Evolutionary conservation across 2,113 vertebrate genomes (phyloP).

Genomic region (Erinaceus europaeus): DNA sequence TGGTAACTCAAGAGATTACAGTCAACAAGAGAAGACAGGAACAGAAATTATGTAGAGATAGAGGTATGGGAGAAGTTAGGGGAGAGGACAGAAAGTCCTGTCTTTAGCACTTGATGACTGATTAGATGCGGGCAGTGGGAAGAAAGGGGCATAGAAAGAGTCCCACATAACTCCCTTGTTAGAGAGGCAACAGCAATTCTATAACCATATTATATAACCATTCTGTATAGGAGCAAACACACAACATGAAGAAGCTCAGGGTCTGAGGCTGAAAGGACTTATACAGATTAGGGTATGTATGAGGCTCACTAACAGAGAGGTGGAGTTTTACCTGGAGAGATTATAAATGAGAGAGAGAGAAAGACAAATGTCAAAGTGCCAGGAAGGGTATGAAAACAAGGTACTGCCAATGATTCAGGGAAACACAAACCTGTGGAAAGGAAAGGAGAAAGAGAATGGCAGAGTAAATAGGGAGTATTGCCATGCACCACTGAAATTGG

Average conservation of each 20-base stretch:
- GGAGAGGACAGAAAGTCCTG: too few relatives aligned
- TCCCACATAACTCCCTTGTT: too few relatives aligned
- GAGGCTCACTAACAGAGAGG: neutral
- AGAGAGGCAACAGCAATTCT: neutral
- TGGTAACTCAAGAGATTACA: neutral
- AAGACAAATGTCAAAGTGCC: neutral
- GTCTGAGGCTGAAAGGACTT: neutral
- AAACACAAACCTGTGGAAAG: neutral
- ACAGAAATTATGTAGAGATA: neutral
- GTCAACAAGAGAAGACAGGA: neutral
- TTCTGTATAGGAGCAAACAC: neutral
- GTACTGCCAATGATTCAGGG: too few relatives aligned
- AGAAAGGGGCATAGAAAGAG: accelerated
- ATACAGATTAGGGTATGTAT: neutral
- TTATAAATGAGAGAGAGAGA: neutral
- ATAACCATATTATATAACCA: neutral
- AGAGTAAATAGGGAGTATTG: neutral
- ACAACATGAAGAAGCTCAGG: neutral
- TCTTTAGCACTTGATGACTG: accelerated
- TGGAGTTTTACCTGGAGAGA: neutral
- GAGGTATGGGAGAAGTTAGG: neutral
- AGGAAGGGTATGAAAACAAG: neutral
- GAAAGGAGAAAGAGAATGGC: neutral
- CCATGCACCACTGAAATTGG: too few relatives aligned
- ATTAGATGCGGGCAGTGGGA: neutral